Base-by-base conservation (phyloP, 2,113 vertebrate genomes). In the Prionailurus bengalensis region DNA sequence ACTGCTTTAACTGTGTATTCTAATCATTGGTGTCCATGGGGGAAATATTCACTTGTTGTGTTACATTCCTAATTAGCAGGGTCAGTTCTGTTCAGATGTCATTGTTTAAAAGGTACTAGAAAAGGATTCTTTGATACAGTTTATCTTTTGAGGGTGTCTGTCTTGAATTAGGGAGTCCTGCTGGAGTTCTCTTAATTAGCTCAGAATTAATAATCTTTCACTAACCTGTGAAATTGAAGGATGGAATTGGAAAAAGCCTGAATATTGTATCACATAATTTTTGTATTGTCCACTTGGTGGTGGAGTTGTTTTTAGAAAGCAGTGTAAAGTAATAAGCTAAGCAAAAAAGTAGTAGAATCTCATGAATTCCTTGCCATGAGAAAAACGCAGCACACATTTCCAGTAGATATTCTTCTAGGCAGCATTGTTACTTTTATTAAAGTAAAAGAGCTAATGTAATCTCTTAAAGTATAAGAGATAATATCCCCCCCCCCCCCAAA, bases 201-300 rank as follows among this genome's bases (percentile, higher is more conserved):
- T 19, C 39, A 25, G 76, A 85, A 81, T 91, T 88, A 93, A 96
- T 76, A 78, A 33, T 4, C 3, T 42, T 84, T 95, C 42, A 48
- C 10, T 83, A 91, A 96, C 25, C 48, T 89, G 48, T 92, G 42
- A 95, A 61, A 73, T 87, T 94, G 80, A 70, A 88, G 65, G 55
- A 65, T 76, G n/a, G 61, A 73, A 70, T 51, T 92, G 55, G 58
- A 94, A 81, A 89, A 83, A 93, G 33, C 21, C 48, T 78, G 45
- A 87, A 94, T 36, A 58, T 16, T 96, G 42, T 92, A 79, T 83
- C 33, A 42, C 23, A 53, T 70, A 74, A 63, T 92, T 95, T 97
- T 91, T 88, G 3, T 61, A 65, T 87, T 96, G 93, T 97, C 91
- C 91, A 95, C 83, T 94, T 96, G 96, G 96, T 97, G 91, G 91